These are phyloP conservation scores for Mormoops blainvillei DNA, from an alignment of 2,113 vertebrate genomes.

Conservation along the genomic window DNA sequence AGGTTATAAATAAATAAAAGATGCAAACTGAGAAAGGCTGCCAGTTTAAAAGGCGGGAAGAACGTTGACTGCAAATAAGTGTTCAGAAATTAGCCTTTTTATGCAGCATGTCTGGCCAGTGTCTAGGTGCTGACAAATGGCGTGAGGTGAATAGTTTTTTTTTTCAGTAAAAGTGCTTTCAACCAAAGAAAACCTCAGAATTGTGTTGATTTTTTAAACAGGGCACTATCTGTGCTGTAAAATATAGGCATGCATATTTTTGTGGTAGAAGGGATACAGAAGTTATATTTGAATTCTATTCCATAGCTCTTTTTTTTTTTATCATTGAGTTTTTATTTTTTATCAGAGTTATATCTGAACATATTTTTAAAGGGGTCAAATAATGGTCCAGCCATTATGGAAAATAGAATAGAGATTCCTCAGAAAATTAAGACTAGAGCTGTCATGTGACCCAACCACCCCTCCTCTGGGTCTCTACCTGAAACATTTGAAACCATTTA, in stretches of 20 bases:
- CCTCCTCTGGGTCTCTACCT: neutral
- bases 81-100: conserved; percentile 29
- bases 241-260: neutral
- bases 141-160: neutral
- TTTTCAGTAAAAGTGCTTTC: conserved; percentile 20
- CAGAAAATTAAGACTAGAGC: neutral
- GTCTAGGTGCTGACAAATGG: conserved; percentile 4
- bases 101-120: neutral
- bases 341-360: neutral
- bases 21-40: neutral
- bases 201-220: neutral
- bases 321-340: neutral
- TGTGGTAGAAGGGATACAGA: neutral
- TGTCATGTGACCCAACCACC: neutral
- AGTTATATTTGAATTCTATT: neutral
- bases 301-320: neutral
- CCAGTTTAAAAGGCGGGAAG: neutral
- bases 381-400: neutral
- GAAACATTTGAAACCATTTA: neutral
- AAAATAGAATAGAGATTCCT: neutral
- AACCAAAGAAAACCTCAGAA: neutral
- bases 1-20: conserved; percentile 20
- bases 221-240: neutral
- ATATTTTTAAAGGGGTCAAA: neutral
- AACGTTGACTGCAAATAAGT: conserved; percentile 25